Evolutionary conservation across 2,888 invertebrate genomes (phyloP).

Genomic region (Cryptus armator): DNA sequence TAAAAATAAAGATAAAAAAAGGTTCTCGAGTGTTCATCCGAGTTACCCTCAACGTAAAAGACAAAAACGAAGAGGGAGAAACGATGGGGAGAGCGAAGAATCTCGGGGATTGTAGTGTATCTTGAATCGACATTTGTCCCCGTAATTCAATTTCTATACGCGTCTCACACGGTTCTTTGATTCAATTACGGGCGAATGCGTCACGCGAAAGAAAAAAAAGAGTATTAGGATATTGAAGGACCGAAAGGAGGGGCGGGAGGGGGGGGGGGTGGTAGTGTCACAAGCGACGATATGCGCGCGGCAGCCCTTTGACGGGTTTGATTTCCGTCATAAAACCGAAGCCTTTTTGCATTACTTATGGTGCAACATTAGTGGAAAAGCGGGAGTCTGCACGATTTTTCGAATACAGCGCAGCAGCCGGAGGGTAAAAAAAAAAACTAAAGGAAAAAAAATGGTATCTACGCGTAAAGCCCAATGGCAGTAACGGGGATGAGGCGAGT

Average conservation of each 20-base stretch:
- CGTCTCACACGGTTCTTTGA: slow-evolving; percentile 81
- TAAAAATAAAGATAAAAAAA: background rate
- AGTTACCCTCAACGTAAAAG: slow-evolving; percentile 11
- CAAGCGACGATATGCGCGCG: background rate
- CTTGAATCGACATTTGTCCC: slow-evolving; percentile 84
- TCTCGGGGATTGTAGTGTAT: slow-evolving; percentile 72
- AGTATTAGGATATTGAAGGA: background rate
- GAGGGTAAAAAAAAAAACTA: background rate
- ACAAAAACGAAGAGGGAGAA: slow-evolving; percentile 31
- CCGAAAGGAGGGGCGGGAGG: background rate
- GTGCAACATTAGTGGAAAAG: background rate
- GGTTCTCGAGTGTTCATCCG: background rate
- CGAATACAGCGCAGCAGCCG: background rate
- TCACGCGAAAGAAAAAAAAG: slow-evolving; percentile 72
- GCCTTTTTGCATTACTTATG: background rate
- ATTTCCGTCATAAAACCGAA: background rate
- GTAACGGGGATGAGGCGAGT: slow-evolving; percentile 25
- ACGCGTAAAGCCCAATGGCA: background rate
- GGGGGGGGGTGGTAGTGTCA: background rate
- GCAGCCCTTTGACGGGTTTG: background rate
- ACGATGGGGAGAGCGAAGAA: slow-evolving; percentile 51
- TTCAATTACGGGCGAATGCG: slow-evolving; percentile 81
- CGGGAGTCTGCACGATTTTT: background rate
- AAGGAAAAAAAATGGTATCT: background rate
- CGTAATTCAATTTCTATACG: slow-evolving; percentile 82